These are phyloP conservation scores for Oconnorella tubifera DNA, from an alignment of 2,888 invertebrate species.

Conservation along the genomic window DNA sequence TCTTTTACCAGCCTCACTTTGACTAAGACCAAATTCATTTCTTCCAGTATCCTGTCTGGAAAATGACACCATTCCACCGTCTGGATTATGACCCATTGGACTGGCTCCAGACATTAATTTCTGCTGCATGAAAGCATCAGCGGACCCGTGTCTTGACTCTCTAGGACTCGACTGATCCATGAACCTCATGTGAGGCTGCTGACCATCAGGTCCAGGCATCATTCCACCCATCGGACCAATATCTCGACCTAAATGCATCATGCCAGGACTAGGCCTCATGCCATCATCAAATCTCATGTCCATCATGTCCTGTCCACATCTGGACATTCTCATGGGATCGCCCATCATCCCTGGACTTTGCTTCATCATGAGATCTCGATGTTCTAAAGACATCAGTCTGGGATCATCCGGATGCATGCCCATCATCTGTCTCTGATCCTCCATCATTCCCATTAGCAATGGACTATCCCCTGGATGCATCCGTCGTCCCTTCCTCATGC, in stretches of 20 bases:
- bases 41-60: slow-evolving; percentile 1
- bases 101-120: slow-evolving; percentile 7
- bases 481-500: slow-evolving; percentile 18
- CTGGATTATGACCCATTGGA: too few species aligned
- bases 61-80: neutral
- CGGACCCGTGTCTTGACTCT: slow-evolving; percentile 6
- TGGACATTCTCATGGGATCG: neutral
- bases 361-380: slow-evolving; percentile 39
- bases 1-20: neutral
- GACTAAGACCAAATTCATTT: neutral
- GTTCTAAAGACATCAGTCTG: neutral
- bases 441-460: slow-evolving; percentile 1
- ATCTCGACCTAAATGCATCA: slow-evolving; percentile 19
- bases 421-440: neutral
- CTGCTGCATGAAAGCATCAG: neutral
- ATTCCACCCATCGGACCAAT: slow-evolving; percentile 8
- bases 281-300: slow-evolving; percentile 9
- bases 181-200: neutral
- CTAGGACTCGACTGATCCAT: slow-evolving; percentile 6
- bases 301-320: slow-evolving; percentile 20
- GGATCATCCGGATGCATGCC: neutral
- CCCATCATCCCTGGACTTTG: slow-evolving; percentile 18
- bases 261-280: slow-evolving; percentile 24
- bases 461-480: slow-evolving; percentile 28
- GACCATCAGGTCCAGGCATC: slow-evolving; percentile 12